Evolutionary conservation across 2,888 invertebrate species (phyloP).

Genomic region (Neocrepidodera transversa): DNA sequence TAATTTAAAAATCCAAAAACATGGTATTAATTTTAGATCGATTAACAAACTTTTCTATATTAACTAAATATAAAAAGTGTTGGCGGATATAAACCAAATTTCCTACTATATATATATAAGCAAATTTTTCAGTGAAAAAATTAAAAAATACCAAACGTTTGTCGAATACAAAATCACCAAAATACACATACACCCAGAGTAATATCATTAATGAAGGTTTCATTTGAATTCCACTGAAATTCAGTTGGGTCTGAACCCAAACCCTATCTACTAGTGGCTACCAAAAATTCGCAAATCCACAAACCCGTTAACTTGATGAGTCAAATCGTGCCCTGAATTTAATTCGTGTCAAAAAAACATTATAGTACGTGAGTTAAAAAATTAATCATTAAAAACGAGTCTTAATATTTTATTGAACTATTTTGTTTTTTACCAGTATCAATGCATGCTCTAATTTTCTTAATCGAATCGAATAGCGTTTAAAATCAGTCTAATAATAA

Average conservation of each 20-base stretch:
- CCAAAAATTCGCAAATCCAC: conserved; percentile 9
- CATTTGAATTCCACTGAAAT: conserved; percentile 14
- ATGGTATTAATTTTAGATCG: too few species aligned
- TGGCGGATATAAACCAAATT: too few species aligned
- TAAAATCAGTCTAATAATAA: too few species aligned
- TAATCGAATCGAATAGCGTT: too few species aligned
- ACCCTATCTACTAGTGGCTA: background rate
- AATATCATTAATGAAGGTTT: conserved; percentile 16
- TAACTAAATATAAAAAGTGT: too few species aligned
- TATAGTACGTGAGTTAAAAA: background rate
- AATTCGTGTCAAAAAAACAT: background rate
- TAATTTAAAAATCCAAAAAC: too few species aligned
- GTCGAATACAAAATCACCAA: conserved; percentile 18
- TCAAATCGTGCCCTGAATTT: conserved; percentile 4
- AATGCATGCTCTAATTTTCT: too few species aligned
- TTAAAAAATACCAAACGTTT: background rate
- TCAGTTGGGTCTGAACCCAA: background rate
- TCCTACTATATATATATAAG: too few species aligned
- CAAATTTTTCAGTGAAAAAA: background rate
- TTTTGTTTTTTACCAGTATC: too few species aligned
- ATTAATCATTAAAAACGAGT: too few species aligned
- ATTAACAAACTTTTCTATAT: too few species aligned
- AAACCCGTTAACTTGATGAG: background rate
- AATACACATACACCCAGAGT: conserved; percentile 5
- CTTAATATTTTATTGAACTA: too few species aligned